A percentile compares a stretch with the other conserved stretches of the same genome.
Conservation (phyloP, 2,113 vertebrate genomes). For the Nesospiza acunhae region DNA sequence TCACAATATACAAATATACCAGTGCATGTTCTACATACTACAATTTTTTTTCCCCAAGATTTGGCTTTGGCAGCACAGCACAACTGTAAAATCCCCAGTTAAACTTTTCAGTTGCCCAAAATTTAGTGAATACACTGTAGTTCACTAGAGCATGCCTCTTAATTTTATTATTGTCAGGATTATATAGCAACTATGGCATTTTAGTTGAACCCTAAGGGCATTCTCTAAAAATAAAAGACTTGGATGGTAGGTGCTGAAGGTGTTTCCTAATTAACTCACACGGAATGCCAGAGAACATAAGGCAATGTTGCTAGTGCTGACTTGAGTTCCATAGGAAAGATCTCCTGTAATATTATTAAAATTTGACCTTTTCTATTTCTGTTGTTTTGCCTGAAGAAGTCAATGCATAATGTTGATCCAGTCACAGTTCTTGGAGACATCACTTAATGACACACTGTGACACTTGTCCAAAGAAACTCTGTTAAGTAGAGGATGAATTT, state of each 20-base stretch:
- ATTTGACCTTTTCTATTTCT: not conserved
- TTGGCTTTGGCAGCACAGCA: not conserved
- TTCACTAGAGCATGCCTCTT: not conserved
- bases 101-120: not conserved
- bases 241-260: not conserved
- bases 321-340: not conserved
- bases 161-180: not conserved
- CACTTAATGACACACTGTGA: not conserved
- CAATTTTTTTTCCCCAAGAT: not conserved
- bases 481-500: not conserved
- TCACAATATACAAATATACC: not conserved
- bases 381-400: not conserved
- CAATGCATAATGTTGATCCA: not conserved
- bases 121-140: not conserved
- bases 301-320: not conserved
- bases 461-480: not conserved
- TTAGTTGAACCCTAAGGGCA: not conserved
- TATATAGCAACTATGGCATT: not conserved
- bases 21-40: not conserved
- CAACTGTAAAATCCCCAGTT: not conserved
- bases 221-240: constrained; percentile 28
- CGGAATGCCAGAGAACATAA: constrained; percentile 28
- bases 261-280: constrained; percentile 30
- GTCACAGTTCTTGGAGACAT: not conserved
- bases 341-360: not conserved